A percentile compares a stretch with the other conserved stretches of the same genome.
Evolutionary conservation across 2,797 vertebrate genomes (phyloP).

Genomic region (Sarcoramphus papa): DNA sequence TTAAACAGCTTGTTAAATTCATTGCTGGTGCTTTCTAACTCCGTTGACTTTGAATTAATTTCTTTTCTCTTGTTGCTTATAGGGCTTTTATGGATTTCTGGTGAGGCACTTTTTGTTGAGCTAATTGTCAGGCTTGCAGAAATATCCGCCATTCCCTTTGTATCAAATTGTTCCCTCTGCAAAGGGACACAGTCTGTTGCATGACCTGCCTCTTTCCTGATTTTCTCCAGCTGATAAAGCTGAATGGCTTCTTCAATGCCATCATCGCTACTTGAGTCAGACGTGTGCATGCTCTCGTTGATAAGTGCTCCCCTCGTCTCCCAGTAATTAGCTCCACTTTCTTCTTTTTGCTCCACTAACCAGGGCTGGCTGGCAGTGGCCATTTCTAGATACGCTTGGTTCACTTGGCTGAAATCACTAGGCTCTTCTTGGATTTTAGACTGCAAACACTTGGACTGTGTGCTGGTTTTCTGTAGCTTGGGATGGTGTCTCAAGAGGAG

Average conservation of each 20-base stretch:
- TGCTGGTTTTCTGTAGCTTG: neutral
- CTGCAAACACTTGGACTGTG: conserved; percentile 3
- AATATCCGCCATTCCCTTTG: neutral
- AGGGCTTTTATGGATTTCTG: conserved; percentile 63
- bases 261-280: conserved; percentile 92
- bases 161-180: neutral
- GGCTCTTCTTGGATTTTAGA: neutral
- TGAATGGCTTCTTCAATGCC: conserved; percentile 97
- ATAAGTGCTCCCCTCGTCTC: neutral
- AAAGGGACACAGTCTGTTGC: neutral
- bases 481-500: conserved; percentile 51
- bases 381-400: neutral
- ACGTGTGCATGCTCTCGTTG: neutral
- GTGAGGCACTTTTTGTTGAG: conserved; percentile 57
- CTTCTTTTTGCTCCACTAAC: neutral
- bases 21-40: neutral
- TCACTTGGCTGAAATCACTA: neutral
- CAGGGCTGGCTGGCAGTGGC: neutral
- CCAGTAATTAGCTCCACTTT: neutral
- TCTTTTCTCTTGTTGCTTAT: conserved; percentile 75
- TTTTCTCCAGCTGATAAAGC: conserved; percentile 88
- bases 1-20: conserved; percentile 18
- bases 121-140: neutral
- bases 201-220: conserved; percentile 59
- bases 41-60: conserved; percentile 37